Evolutionary conservation across 2,797 vertebrate species (phyloP), one percentile per base, ranked within the genome.

Genomic region (Dallia pectoralis): DNA sequence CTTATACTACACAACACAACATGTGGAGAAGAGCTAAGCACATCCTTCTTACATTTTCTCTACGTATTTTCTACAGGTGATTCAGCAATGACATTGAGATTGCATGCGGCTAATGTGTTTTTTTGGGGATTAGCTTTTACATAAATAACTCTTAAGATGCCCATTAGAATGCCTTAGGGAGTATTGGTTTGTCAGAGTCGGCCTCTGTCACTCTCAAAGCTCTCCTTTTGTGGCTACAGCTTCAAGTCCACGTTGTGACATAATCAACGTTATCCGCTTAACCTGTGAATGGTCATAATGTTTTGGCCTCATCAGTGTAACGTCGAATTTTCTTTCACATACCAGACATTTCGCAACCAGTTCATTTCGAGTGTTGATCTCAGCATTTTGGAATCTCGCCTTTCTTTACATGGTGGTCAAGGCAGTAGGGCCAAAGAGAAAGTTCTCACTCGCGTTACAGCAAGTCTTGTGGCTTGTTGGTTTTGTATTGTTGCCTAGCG

Each of bases 311-410:
- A n/a, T n/a, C n/a, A n/a, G n/a, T n/a, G n/a, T 49, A 22, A 48
- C 74, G 70, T 56, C 67, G 69, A 77, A 70, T 72, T 44, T 48
- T 47, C n/a, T 62, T 47, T 69, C 48, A 69, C 77, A 74, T 77
- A 77, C 69, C 71, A 75, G 32, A 64, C 5, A 63, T 81, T 74
- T 77, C 47, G 71, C 33, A 79, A 76, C 75, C 63, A 32, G n/a
- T 11, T 36, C 19, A n/a, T 61, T 22, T 22, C 6, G 80, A 47
- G 48, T 71, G 0, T 70, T 70, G 19, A 19, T 71, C 82, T 75
- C 4, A 2, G 9, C 27, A 14, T 74, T 47, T 3, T 59, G 69
- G 82, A 77, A 73, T 56, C 36, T 67, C 74, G 8, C 16, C 2
- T 27, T 29, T 61, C 74, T 65, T 47, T 4, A n/a, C n/a, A n/a